Percentiles rank a stretch among this genome's conserved stretches.
phyloP scores from a whole-genome alignment of 2,113 vertebrate genomes.

The Platysteira castanea region DNA sequence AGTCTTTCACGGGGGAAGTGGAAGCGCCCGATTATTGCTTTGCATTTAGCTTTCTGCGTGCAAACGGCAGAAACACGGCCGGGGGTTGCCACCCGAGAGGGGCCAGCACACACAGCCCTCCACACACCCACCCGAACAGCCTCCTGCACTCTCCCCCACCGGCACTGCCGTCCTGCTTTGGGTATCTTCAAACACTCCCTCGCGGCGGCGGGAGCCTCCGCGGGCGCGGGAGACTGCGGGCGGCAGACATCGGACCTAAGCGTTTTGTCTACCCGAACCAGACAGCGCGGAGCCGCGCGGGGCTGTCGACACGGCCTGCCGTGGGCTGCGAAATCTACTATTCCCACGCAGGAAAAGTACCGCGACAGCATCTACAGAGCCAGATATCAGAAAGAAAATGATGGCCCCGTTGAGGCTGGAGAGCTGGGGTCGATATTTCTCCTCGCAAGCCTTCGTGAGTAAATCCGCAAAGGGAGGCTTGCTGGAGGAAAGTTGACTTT shows the following conservation, averaged over 20 bases:
- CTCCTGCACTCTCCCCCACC: neutral
- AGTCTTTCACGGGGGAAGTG: neutral
- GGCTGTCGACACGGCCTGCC: conserved; percentile 53
- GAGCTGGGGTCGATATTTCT: conserved; percentile 22
- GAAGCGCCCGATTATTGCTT: neutral
- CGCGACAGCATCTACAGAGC: conserved; percentile 76
- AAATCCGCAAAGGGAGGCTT: neutral
- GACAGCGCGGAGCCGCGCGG: conserved; percentile 59
- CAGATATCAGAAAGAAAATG: conserved; percentile 53
- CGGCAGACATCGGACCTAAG: neutral
- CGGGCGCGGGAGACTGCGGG: neutral
- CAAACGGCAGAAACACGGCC: neutral
- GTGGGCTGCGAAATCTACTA: conserved; percentile 71
- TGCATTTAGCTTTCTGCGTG: neutral
- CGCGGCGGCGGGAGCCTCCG: neutral
- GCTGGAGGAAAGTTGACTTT: neutral
- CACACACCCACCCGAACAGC: neutral
- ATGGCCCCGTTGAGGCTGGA: conserved; percentile 54
- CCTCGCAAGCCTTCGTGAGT: neutral
- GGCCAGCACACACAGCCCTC: neutral
- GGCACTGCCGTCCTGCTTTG: neutral
- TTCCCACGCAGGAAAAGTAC: conserved; percentile 78
- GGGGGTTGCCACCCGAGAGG: neutral
- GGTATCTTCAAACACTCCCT: too few species aligned
- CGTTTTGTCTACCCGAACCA: conserved; percentile 53